phyloP scores from a whole-genome alignment of 1,140 invertebrate genomes.

The Penaeus indicus region DNA sequence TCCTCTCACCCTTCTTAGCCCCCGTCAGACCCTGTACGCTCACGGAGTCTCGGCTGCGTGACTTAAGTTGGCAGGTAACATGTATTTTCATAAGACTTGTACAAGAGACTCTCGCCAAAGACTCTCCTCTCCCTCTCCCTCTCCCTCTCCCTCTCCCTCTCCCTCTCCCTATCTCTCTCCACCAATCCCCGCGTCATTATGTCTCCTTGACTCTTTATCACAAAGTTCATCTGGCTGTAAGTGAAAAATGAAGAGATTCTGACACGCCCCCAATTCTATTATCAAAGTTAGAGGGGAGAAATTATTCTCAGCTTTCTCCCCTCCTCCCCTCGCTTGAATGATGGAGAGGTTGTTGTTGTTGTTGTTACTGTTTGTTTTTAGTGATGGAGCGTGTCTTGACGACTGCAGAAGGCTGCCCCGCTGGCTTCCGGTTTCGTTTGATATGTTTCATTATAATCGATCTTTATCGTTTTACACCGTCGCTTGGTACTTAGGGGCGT shows the following conservation, averaged over 20 bases:
- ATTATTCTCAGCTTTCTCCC: constrained; percentile 43
- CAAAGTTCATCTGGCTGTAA: constrained; percentile 42
- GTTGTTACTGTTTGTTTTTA: too few species aligned
- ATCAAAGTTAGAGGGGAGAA: constrained; percentile 47
- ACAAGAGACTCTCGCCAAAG: neutral
- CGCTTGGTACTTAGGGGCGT: too few species aligned
- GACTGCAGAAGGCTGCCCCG: too few species aligned
- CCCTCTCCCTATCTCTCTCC: too few species aligned
- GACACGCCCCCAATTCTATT: constrained; percentile 51
- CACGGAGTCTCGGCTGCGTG: neutral
- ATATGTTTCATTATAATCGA: too few species aligned
- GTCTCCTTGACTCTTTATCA: constrained; percentile 17
- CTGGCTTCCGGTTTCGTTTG: too few species aligned
- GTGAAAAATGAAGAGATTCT: constrained; percentile 42
- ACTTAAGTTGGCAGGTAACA: constrained; percentile 33
- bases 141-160: neutral
- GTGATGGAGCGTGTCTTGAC: too few species aligned
- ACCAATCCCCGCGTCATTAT: constrained; percentile 13
- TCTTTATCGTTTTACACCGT: too few species aligned
- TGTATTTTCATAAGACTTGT: constrained; percentile 16
- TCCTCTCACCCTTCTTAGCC: too few species aligned
- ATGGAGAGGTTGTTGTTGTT: neutral
- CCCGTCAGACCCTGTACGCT: too few species aligned
- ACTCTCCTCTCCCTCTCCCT: neutral
- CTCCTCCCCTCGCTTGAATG: neutral